Evolutionary conservation across 2,797 vertebrate genomes (phyloP), one percentile per base, ranked within the genome.

Genomic region (Rhyacichthys aspro): DNA sequence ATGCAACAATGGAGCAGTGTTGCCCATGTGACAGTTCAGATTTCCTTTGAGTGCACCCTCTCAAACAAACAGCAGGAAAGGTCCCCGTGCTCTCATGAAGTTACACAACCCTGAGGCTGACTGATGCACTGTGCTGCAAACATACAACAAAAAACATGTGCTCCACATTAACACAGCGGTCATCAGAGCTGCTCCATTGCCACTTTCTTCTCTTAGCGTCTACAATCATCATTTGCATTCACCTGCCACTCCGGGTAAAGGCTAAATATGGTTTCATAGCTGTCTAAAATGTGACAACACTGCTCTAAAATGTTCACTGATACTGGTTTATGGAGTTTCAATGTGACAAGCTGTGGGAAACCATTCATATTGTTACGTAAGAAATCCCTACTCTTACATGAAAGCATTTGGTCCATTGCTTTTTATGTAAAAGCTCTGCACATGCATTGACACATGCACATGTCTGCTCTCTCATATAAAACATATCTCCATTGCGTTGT

Each of bases 61-160:
- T 65, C 76, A 76, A 43, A 74, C 78, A 73, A 67, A 55, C 77
- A 83, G 65, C 72, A 62, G 73, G 85, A 78, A 68, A 57, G 47
- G 65, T 74, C 67, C 76, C 74, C 23, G 55, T 80, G 80, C 73
- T 78, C 68, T 67, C 59, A 53, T 67, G 62, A 71, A 37, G 70
- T 90, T 87, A 86, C 74, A 83, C 82, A 87, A 88, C 67, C 57
- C 52, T 38, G 57, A 58, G 74, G 62, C 76, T 65, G 66, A 64
- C 41, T 62, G 43, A 57, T 56, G 66, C 10, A 23, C 57, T 16
- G 16, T 43, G 60, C 34, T n/a, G 58, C 36, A 37, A 61, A 14
- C 55, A 58, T 37, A 43, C 58, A 49, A 32, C 63, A 52, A 47
- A 38, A 45, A 63, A 72, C 70, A 62, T 74, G 69, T 75, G 68